Evolutionary conservation across 2,888 invertebrate genomes (phyloP).

Genomic region (Philaethria dido): DNA sequence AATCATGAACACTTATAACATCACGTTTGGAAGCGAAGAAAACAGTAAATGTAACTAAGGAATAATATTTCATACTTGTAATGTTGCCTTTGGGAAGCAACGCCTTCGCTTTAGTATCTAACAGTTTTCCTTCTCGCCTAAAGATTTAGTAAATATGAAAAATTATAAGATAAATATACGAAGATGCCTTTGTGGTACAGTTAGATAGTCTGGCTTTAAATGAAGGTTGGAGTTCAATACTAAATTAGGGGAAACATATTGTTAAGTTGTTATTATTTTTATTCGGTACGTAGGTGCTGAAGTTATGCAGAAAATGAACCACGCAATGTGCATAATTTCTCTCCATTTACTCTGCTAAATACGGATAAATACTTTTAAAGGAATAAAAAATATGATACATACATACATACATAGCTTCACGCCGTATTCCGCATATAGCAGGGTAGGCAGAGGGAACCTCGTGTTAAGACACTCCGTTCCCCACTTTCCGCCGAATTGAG

Average conservation of each 20-base stretch:
- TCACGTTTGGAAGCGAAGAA: slow-evolving; percentile 19
- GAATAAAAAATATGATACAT: no score
- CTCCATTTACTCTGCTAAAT: no score
- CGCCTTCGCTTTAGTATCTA: slow-evolving; percentile 5
- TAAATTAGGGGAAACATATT: neutral
- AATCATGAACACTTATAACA: slow-evolving; percentile 3
- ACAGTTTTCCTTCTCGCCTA: neutral
- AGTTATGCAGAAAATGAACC: no score
- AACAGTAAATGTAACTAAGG: slow-evolving; percentile 27
- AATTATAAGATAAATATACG: neutral
- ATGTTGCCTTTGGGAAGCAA: slow-evolving; percentile 26
- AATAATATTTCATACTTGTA: slow-evolving; percentile 29
- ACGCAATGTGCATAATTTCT: no score
- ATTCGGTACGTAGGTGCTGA: no score
- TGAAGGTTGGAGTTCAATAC: neutral
- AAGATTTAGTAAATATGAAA: slow-evolving; percentile 12
- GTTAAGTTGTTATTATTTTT: no score
- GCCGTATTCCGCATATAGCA: no score
- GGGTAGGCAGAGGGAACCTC: no score
- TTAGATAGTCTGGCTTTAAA: neutral
- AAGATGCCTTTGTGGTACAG: neutral
- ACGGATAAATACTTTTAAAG: no score
- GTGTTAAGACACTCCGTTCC: no score
- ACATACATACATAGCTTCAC: no score
- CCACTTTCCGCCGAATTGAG: no score